These are phyloP conservation scores for Luffia ferchaultella DNA, from an alignment of 2,888 invertebrate genomes.

Conservation along the genomic window DNA sequence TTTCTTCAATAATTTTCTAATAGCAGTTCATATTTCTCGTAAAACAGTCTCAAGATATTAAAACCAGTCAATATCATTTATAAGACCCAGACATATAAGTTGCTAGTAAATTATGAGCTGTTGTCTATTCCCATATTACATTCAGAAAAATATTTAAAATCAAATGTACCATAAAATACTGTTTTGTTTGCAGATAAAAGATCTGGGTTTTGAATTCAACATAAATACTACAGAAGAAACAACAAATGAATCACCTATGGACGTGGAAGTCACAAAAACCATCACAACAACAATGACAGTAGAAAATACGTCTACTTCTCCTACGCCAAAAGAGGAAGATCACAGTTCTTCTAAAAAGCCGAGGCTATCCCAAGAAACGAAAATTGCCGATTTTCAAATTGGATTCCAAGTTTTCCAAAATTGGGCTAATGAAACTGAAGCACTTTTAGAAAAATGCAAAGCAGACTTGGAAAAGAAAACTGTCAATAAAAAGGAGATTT, in stretches of 20 bases:
- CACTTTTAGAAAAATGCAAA: constrained; percentile 29
- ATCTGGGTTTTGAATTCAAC: constrained; percentile 66
- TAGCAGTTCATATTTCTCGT: no score
- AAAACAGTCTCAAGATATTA: no score
- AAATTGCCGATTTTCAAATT: constrained; percentile 52
- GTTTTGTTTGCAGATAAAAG: constrained; percentile 53
- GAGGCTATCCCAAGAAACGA: constrained; percentile 24
- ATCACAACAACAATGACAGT: constrained; percentile 31
- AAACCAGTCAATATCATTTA: no score
- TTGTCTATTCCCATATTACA: no score
- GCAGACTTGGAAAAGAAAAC: constrained; percentile 32
- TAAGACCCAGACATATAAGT: no score
- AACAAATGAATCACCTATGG: constrained; percentile 21
- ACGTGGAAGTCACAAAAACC: constrained; percentile 33
- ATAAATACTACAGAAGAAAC: constrained; percentile 28
- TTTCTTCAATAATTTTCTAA: no score
- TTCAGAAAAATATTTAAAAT: no score
- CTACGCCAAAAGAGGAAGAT: constrained; percentile 13
- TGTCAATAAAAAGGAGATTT: constrained; percentile 25
- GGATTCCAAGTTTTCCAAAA: constrained; percentile 51
- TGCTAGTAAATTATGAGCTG: no score
- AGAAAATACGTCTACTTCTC: constrained; percentile 13
- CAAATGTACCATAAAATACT: no score
- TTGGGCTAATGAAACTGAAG: constrained; percentile 44
- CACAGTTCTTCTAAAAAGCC: constrained; percentile 34